Conservation (phyloP, 2,888 invertebrate genomes). For the Pelosia muscerda region DNA sequence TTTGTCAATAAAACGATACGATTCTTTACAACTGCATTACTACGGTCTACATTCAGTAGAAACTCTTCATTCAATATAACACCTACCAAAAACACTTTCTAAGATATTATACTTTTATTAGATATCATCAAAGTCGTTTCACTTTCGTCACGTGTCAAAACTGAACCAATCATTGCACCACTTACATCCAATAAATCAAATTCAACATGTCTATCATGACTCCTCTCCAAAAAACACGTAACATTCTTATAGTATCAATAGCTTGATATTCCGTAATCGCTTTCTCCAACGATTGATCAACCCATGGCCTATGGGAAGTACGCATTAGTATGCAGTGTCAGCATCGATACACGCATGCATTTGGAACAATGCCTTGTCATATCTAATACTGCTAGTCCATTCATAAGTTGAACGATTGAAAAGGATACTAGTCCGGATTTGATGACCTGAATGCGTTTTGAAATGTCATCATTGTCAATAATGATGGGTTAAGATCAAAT, state of each 20-base stretch:
- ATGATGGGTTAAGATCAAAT: constrained; percentile 11
- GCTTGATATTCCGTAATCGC: constrained; percentile 36
- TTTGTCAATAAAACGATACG: neutral
- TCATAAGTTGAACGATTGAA: constrained; percentile 6
- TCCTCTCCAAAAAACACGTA: constrained; percentile 40
- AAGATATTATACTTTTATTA: constrained; percentile 10
- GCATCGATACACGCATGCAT: constrained; percentile 34
- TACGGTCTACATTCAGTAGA: neutral
- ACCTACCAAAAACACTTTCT: constrained; percentile 14
- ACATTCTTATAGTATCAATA: constrained; percentile 27
- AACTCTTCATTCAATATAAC: neutral
- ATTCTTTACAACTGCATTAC: neutral
- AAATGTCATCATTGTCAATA: constrained; percentile 31
- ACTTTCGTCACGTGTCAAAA: constrained; percentile 13
- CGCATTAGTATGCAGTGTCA: constrained; percentile 54
- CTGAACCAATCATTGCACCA: constrained; percentile 27
- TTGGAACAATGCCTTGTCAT: constrained; percentile 23
- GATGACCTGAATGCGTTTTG: constrained; percentile 33
- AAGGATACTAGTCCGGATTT: constrained; percentile 29
- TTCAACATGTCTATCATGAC: constrained; percentile 31
- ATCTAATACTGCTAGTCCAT: constrained; percentile 17
- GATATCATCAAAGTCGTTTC: constrained; percentile 5
- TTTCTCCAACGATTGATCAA: constrained; percentile 46
- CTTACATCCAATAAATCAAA: constrained; percentile 34
- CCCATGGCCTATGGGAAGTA: constrained; percentile 43